A percentile compares a stretch with the other conserved stretches of the same genome.
Evolutionary conservation across 2,888 invertebrate species (phyloP).

Genomic region (Apocheima hispidaria): DNA sequence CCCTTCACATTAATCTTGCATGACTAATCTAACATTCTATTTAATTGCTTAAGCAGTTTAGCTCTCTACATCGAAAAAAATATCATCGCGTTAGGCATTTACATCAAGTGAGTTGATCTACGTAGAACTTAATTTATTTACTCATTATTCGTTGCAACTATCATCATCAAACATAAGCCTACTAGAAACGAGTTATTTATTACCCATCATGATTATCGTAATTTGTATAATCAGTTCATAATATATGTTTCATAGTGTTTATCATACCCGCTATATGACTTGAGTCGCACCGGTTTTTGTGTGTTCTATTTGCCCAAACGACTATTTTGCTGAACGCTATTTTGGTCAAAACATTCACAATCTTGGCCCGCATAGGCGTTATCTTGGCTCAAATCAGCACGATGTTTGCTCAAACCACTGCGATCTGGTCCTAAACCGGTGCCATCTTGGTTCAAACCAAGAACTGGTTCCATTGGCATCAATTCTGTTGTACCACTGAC

Average conservation of each 20-base stretch:
- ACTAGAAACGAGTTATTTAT: neutral
- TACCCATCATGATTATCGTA: neutral
- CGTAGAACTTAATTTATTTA: too few species aligned
- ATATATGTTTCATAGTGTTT: neutral
- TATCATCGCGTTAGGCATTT: neutral
- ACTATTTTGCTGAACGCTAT: too few species aligned
- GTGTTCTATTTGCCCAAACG: neutral
- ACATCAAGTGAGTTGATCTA: constrained; percentile 6
- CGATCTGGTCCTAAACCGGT: neutral
- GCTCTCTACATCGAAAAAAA: constrained; percentile 12
- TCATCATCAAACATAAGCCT: neutral
- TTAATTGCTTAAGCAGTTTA: constrained; percentile 1
- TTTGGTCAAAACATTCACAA: too few species aligned
- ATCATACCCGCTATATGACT: neutral
- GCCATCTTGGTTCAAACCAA: neutral
- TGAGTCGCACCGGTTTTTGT: neutral
- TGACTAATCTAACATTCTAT: constrained; percentile 10
- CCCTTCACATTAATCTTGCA: constrained; percentile 19
- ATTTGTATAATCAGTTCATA: neutral
- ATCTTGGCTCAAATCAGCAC: neutral
- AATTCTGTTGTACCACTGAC: too few species aligned
- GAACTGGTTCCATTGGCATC: too few species aligned
- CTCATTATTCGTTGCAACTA: too few species aligned
- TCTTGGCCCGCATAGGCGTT: neutral
- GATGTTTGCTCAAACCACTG: neutral